phyloP scores from a whole-genome alignment of 2,888 invertebrate species.

The Tribolium freemani region DNA sequence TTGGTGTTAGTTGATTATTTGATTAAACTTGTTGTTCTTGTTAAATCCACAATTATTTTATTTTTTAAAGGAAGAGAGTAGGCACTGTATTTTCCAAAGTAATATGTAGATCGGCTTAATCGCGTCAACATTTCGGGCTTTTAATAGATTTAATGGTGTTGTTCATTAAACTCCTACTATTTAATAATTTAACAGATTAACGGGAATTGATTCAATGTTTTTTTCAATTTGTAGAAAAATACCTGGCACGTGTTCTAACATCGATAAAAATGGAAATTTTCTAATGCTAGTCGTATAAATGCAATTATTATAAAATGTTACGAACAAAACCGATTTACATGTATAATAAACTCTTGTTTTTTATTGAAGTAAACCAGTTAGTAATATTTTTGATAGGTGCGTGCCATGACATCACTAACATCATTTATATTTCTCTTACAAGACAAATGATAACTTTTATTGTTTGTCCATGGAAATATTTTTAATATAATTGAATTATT shows the following conservation, averaged over 20 bases:
- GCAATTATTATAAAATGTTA: background rate
- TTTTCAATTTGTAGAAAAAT: background rate
- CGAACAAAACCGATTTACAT: constrained; percentile 6
- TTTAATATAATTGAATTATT: background rate
- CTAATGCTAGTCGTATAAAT: constrained; percentile 4
- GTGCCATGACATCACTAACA: constrained; percentile 5
- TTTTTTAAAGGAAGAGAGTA: background rate
- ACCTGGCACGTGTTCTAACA: background rate
- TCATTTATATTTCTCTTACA: background rate
- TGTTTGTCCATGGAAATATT: constrained; percentile 21
- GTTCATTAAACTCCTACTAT: background rate
- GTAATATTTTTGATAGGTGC: constrained; percentile 1
- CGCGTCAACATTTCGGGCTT: background rate
- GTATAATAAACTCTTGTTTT: constrained; percentile 5
- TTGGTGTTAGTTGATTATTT: constrained; percentile 16
- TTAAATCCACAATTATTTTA: background rate
- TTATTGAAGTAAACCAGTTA: constrained; percentile 14
- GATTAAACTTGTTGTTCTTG: constrained; percentile 2
- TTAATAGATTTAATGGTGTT: background rate
- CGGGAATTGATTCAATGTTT: too few species aligned
- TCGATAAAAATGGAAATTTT: constrained; percentile 16
- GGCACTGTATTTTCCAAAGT: background rate
- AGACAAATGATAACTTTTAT: constrained; percentile 5
- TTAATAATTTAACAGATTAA: too few species aligned
- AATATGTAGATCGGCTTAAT: background rate